Evolutionary conservation across 37 sponge, comb jelly and placozoan genomes (phyloP), one percentile per base, ranked within the genome.

Genomic region (Tethya wilhelma): DNA sequence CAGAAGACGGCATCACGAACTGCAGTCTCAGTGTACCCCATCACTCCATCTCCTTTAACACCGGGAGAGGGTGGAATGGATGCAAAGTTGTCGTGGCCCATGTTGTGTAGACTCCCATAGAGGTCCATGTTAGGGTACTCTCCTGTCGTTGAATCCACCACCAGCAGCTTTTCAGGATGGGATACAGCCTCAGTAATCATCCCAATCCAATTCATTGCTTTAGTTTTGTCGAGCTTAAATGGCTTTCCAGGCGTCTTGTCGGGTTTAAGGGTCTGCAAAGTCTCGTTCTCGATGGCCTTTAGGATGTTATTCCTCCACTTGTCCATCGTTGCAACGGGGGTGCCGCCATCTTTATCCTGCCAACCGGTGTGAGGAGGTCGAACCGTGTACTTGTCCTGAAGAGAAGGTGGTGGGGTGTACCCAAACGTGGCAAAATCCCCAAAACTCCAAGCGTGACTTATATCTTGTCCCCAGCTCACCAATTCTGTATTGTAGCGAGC

Each of bases 401-500:
- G 75, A n/a, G 59, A 57, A 58, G 75, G 75, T 33, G 59, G 37
- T 25, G 75, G 75, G 22, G 59, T 53, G 38, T 74, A 74, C 6
- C 75, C 59, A 31, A 6, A 57, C 14, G 33, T 57, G 38, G 56
- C 22, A 3, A 74, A 39, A 26, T 77, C 77, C 59, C 60, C 64
- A 34, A 38, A 77, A 11, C 62, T 30, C 37, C 38, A 77, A 26
- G 64, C n/a, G 40, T 59, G 55, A 9, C 28, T 40, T 12, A 73
- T 14, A 29, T 45, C 56, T 11, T 62, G 64, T 42, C 40, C 77
- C 77, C 62, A 59, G 14, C 40, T 38, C 62, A 59, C 26, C 64
- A 44, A 39, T 39, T 77, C 77, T 1, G 77, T 64, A 77, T 77
- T 31, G 63, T 77, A 77, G 7, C 77, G 77, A 39, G 77, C 77